These are phyloP conservation scores for Megaceryle maxima DNA, from an alignment of 2,113 vertebrate species.

Conservation along the genomic window DNA sequence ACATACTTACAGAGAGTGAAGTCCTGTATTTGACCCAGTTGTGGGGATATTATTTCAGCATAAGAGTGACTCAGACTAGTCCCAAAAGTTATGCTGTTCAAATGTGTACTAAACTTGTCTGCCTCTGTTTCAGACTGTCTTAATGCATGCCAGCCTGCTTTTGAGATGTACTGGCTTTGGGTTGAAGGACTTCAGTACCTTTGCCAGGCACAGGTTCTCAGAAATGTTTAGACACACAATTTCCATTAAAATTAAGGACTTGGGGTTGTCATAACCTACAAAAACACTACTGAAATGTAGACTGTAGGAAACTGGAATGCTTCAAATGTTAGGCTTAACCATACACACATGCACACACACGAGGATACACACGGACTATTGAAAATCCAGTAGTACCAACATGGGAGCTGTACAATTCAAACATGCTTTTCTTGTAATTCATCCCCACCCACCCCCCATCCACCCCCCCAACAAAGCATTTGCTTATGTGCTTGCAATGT, in stretches of 20 bases:
- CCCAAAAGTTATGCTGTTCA: not conserved
- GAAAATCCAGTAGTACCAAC: not conserved
- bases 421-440: not conserved
- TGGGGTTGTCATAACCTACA: not conserved
- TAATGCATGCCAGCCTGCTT: not conserved
- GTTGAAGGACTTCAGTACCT: not conserved
- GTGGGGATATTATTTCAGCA: not conserved
- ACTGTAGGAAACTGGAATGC: not conserved
- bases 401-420: not conserved
- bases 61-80: not conserved
- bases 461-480: not conserved
- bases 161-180: not conserved
- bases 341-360: too few relatives aligned
- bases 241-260: not conserved
- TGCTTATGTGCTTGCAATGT: not conserved
- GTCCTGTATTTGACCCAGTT: not conserved
- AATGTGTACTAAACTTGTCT: not conserved
- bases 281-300: not conserved
- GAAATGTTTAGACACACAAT: not conserved
- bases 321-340: not conserved
- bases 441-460: too few relatives aligned
- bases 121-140: not conserved
- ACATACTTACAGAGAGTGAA: not conserved
- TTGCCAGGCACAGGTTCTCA: not conserved
- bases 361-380: not conserved